Evolutionary conservation across 2,797 vertebrate species (phyloP), one percentile per base, ranked within the genome.

Genomic region (Sternarchorhynchus goeldii): DNA sequence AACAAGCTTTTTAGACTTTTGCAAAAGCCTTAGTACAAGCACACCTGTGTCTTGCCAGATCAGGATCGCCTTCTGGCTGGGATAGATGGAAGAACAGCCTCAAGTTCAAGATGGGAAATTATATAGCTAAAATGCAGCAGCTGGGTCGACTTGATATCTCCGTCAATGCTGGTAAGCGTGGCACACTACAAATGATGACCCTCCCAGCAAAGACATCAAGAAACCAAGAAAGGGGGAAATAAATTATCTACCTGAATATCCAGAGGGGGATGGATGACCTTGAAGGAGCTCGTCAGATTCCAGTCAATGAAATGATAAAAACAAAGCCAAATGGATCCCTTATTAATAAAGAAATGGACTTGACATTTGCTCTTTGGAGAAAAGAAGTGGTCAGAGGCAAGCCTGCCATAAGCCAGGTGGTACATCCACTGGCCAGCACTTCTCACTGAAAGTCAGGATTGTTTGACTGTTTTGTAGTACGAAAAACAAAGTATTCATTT

Each of bases 21-120:
- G 79, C 84, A 45, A 29, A 81, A 76, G 82, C 83, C 0, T 63
- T 87, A 2, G 50, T 82, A 20, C 2, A 41, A 76, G 32, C 34
- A 18, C 78, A 88, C 12, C 76, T 76, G 0, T 85, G 85, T 77
- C 84, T 86, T n/a, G 57, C 76, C 72, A 79, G 80, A 80, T 2
- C 8, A n/a, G 76, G 50, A 0, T 78, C 79, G 65, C 16, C 73
- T 2, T 71, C 73, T 73, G 76, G 83, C 63, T 86, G 58, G 0
- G 7, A 39, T 3, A 66, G 66, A 60, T 87, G 81, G 85, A 83
- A 81, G 16, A 87, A 79, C n/a, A 77, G 77, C 41, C 25, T 75
- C 0, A 80, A 78, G 17, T 80, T 82, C 8, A 86, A 85, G 16
- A 73, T 85, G 45, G 81, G 78, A 0, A 87, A 82, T 59, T 83